A percentile compares a stretch with the other conserved stretches of the same genome.
phyloP scores from a whole-genome alignment of 2,888 invertebrate genomes.

The Coelopa pilipes region DNA sequence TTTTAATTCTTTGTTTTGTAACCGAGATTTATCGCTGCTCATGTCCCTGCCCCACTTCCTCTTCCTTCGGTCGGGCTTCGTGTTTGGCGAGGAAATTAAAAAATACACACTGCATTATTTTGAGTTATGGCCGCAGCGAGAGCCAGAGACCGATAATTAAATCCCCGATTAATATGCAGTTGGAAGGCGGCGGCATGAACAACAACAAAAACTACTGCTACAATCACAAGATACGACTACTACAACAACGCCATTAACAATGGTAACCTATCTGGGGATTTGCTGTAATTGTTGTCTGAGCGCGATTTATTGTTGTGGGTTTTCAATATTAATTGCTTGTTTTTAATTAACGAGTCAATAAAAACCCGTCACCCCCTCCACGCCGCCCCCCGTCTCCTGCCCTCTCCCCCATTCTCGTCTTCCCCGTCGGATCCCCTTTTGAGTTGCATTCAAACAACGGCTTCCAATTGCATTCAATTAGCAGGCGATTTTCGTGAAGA shows the following conservation, averaged over 20 bases:
- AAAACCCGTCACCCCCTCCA: not conserved
- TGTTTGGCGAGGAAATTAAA: slow-evolving; percentile 15
- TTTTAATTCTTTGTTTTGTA: slow-evolving; percentile 26
- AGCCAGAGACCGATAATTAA: slow-evolving; percentile 24
- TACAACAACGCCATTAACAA: not conserved
- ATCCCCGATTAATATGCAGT: slow-evolving; percentile 35
- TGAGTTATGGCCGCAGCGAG: slow-evolving; percentile 15
- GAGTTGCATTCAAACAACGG: no score
- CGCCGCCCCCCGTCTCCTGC: no score
- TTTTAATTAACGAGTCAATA: slow-evolving; percentile 32
- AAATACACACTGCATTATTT: slow-evolving; percentile 13
- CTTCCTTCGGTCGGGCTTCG: slow-evolving; percentile 16
- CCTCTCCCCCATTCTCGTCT: no score
- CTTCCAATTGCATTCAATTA: no score
- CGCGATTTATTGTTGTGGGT: slow-evolving; percentile 30
- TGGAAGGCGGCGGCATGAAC: slow-evolving; percentile 25
- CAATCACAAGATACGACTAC: not conserved
- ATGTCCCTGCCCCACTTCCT: not conserved
- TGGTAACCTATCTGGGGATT: slow-evolving; percentile 8
- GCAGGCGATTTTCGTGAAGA: no score
- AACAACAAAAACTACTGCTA: not conserved
- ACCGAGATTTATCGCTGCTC: no score
- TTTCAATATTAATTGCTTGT: slow-evolving; percentile 35
- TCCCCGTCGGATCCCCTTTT: no score
- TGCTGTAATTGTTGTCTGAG: slow-evolving; percentile 24